Conservation (phyloP, 2,888 invertebrate genomes). For the Caenorhabditis plicata region DNA sequence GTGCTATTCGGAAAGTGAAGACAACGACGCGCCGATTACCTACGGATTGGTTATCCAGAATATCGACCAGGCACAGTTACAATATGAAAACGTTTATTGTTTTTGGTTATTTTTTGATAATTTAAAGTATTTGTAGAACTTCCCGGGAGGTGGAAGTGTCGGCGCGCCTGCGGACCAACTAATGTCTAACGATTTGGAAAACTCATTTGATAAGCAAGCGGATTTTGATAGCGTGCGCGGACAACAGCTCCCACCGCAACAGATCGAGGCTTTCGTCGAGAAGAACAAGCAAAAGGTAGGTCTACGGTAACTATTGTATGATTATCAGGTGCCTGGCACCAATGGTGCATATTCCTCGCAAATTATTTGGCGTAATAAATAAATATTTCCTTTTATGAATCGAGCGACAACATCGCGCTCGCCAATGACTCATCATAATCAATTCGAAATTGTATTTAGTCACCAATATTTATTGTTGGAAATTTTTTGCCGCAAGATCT, state of each 20-base stretch:
- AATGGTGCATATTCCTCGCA: too few species aligned
- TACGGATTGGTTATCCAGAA: constrained; percentile 43
- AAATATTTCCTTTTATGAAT: too few species aligned
- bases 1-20: constrained; percentile 38
- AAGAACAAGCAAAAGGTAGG: constrained; percentile 47
- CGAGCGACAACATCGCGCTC: too few species aligned
- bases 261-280: constrained; percentile 43
- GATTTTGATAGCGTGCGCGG: constrained; percentile 44
- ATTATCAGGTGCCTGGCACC: too few species aligned
- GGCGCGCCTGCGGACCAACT: constrained; percentile 11
- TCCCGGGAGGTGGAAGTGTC: too few species aligned
- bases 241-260: constrained; percentile 34
- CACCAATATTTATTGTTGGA: too few species aligned
- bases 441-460: too few species aligned
- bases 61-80: constrained; percentile 22
- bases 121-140: constrained; percentile 21
- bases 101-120: not conserved
- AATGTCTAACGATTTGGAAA: constrained; percentile 35
- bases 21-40: constrained; percentile 44
- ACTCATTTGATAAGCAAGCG: constrained; percentile 18
- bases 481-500: too few species aligned
- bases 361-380: too few species aligned
- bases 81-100: not conserved
- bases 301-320: too few species aligned
- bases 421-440: too few species aligned